Base-by-base conservation (phyloP, 2,888 invertebrate genomes). In the Andrena camellia region DNA sequence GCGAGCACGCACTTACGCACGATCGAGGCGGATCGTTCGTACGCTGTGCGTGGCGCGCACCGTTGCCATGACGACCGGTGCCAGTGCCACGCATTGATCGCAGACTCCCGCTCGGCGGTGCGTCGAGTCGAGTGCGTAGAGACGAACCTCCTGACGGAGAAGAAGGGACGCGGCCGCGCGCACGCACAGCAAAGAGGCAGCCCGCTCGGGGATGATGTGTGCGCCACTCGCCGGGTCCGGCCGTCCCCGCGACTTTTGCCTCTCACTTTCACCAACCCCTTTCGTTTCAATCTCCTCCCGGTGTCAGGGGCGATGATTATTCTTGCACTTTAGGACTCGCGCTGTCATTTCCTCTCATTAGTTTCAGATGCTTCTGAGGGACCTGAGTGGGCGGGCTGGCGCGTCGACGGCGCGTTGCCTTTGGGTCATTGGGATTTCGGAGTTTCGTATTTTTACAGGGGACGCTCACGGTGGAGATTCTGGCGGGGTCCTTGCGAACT, bases 1-100 rank as follows among this genome's bases (percentile, higher is more conserved):
- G 68, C 78, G 83, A 73, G 81, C 86, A 89, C 90, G 89, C 90
- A 90, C 90, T 84, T 87, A 89, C 89, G 87, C 88, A 86, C 90
- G 90, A 91, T 91, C 90, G 90, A 90, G 90, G 91, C 90, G 91
- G 91, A 92, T 92, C 91, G 92, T 89, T 89, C 87, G 89, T 85
- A 87, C 85, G 90, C 75, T 87, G 90, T 90, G 91, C 91, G 91
- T 90, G 90, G 92, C 89, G 91, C 92, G 92, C 92, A 89, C 91
- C 85, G 94, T 94, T 92, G 89, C 93, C 93, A 94, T 94, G 91
- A 90, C 92, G 89, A 94, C 94, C 90, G 88, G 85, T 90, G 90
- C 88, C 92, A 92, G 92, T 92, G 92, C 84, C 89, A 93, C 94
- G 94, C 94, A 94, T 94, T 92, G 94, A 94, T 94, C 94, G 94